Base-by-base conservation (phyloP, 2,888 invertebrate species). In the Melanchra persicariae region DNA sequence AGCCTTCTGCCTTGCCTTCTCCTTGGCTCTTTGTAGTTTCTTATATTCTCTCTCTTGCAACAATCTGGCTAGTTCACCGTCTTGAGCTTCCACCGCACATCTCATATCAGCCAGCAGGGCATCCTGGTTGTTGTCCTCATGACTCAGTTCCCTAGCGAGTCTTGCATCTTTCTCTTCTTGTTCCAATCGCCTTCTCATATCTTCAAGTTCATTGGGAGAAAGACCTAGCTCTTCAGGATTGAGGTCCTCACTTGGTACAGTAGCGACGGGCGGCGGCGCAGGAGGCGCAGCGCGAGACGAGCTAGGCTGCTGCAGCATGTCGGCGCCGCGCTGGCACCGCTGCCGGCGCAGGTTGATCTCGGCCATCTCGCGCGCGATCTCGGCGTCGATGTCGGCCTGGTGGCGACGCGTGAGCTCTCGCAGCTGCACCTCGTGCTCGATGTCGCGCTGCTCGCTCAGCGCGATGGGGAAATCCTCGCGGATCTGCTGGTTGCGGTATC, bases 391-490 rank as follows among this genome's bases (percentile, higher is more conserved):
- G n/a, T 95, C 95, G 0, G 95, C 95, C 78, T 95, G 95, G 0
- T 93, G 91, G 10, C 91, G 92, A 2, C 93, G 93, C 22, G 94
- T 90, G 30, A 93, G 85, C 76, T 96, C 95, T 2, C 91, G 88
- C 26, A 93, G 58, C 4, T 90, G 90, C 1, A 93, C 90, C 73
- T 95, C 95, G 70, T 95, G 93, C 71, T 96, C 96, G 19, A 96
- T 89, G 47, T 89, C 94, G 19, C 92, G 88, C 82, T 96, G 96
- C 74, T 95, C 96, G 76, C 85, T 94, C 15, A 96, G 86, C 5
- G 96, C 96, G 17, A 96, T 91, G 0, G 96, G 96, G 70, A 96
- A 96, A 82, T 96, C 96, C 70, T 96, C 96, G 2, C 96, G 91
- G 59, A 96, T 96, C 85, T 94, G 96, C 81, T 96, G 96, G 84